Evolutionary conservation across 53 echinoderm and acorn worm species (phyloP).

Genomic region (Antedon mediterranea): DNA sequence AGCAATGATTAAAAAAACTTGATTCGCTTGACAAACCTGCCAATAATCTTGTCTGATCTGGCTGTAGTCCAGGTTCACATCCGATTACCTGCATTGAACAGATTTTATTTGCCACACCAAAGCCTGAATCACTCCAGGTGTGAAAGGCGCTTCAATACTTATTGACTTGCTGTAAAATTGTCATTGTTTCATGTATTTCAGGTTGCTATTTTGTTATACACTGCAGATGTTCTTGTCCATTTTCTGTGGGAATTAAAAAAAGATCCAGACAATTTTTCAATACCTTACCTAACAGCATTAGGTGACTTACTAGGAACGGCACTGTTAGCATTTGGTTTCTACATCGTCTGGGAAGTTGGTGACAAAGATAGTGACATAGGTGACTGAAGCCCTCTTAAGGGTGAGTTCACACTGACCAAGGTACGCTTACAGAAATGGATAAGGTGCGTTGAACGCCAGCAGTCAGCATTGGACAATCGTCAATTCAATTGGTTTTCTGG

Average conservation of each 20-base stretch:
- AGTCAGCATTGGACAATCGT: no score
- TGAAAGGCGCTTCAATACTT: neutral
- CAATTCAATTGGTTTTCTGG: no score
- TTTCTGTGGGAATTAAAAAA: constrained; percentile 62
- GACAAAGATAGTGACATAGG: constrained; percentile 90
- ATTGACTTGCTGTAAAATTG: neutral
- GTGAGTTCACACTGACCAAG: no score
- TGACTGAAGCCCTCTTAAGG: constrained; percentile 43
- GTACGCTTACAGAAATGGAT: no score
- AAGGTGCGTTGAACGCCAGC: no score
- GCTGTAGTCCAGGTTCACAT: no score
- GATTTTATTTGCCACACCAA: neutral
- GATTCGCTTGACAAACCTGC: no score
- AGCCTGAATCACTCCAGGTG: neutral
- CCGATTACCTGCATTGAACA: neutral
- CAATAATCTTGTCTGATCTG: no score
- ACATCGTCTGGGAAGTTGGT: constrained; percentile 73
- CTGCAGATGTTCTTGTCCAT: constrained; percentile 76
- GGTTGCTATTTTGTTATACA: constrained; percentile 56
- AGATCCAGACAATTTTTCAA: constrained; percentile 92
- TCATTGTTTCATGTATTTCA: constrained; percentile 1
- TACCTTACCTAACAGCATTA: constrained; percentile 87
- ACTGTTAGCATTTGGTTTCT: constrained; percentile 71
- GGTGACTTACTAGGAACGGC: constrained; percentile 82
- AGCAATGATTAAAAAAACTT: no score